Conservation (phyloP, 2,797 vertebrate genomes). For the Rhinoraja longicauda region DNA sequence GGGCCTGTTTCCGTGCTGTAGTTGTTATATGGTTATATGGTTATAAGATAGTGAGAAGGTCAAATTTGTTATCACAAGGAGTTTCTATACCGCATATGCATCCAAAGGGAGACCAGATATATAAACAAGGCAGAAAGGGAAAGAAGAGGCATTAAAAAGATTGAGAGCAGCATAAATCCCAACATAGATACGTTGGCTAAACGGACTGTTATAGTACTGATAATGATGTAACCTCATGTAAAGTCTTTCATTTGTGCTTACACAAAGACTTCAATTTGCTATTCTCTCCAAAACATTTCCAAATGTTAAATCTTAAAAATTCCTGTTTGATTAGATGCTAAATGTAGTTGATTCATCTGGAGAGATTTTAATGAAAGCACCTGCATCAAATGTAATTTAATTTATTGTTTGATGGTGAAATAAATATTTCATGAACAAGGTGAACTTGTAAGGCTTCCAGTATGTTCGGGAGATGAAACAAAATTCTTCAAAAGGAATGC, state of each 20-base stretch:
- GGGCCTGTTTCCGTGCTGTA: too few species aligned
- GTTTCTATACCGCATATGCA: too few species aligned
- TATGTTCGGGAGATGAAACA: constrained; percentile 66
- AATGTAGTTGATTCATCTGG: background rate
- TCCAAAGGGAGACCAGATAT: too few species aligned
- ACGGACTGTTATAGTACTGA: too few species aligned
- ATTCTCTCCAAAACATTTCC: background rate
- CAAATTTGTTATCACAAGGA: too few species aligned
- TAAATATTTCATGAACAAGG: constrained; percentile 67
- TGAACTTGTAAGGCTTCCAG: constrained; percentile 54
- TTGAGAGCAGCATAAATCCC: too few species aligned
- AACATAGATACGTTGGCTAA: too few species aligned
- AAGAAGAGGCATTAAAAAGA: too few species aligned
- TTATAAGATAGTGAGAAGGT: too few species aligned
- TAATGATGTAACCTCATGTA: too few species aligned
- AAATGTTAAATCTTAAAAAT: constrained; percentile 12
- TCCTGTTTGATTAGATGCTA: background rate
- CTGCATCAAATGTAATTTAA: constrained; percentile 27
- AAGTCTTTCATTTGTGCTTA: background rate
- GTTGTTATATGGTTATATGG: too few species aligned
- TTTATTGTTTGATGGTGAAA: constrained; percentile 50
- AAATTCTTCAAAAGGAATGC: constrained; percentile 57
- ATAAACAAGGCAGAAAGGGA: too few species aligned
- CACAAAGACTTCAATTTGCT: background rate
- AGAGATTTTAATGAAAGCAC: constrained; percentile 22